phyloP scores from a whole-genome alignment of 2,888 invertebrate genomes.

The Nesidiocoris tenuis region DNA sequence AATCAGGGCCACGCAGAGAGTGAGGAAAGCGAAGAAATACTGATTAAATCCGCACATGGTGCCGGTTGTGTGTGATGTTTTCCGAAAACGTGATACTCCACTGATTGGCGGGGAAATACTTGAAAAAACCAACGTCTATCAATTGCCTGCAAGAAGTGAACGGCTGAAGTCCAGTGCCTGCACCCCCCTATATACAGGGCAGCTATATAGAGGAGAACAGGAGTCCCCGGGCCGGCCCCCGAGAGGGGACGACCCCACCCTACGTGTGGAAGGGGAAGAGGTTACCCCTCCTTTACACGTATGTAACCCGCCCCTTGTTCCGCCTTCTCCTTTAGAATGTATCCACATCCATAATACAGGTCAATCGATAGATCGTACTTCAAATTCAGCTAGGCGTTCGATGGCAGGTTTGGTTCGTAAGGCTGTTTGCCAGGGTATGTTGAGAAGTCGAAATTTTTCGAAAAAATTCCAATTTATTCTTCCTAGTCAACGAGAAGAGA shows the following conservation, averaged over 20 bases:
- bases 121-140: not conserved
- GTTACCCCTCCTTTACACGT: not conserved
- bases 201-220: slow-evolving; percentile 18
- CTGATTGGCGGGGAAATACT: not conserved
- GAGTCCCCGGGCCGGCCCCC: not conserved
- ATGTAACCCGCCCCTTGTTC: not conserved
- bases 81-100: not conserved
- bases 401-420: too few relatives aligned
- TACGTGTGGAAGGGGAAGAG: not conserved
- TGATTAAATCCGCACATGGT: slow-evolving; percentile 12
- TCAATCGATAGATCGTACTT: too few relatives aligned
- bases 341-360: not conserved
- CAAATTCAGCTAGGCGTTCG: too few relatives aligned
- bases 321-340: not conserved
- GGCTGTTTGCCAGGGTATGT: too few relatives aligned
- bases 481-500: too few relatives aligned
- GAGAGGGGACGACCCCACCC: not conserved
- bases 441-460: too few relatives aligned
- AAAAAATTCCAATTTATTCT: too few relatives aligned
- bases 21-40: slow-evolving; percentile 15
- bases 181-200: not conserved
- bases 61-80: not conserved
- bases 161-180: not conserved
- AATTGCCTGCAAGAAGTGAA: not conserved
- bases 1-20: slow-evolving; percentile 2